These are phyloP conservation scores for Tetramorium alpestre DNA, from an alignment of 1,140 invertebrate species.

Conservation along the genomic window DNA sequence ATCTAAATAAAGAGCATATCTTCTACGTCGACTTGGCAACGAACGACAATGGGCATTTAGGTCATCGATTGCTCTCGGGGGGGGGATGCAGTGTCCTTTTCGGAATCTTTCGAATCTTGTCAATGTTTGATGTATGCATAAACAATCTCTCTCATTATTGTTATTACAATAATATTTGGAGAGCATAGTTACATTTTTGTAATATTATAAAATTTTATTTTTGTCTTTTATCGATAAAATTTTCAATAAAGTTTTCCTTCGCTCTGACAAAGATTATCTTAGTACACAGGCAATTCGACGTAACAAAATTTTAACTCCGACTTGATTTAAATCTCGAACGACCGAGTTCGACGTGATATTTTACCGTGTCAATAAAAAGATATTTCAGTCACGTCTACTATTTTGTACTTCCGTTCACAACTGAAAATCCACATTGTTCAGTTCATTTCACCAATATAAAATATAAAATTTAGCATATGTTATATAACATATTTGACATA, in stretches of 20 bases:
- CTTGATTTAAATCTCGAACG: conserved; percentile 24
- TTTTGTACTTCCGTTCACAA: not conserved
- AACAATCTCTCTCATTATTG: not conserved
- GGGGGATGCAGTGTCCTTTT: conserved; percentile 29
- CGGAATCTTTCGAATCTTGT: conserved; percentile 35
- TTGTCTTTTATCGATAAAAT: not conserved
- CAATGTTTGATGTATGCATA: not conserved
- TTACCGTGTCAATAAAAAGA: not conserved
- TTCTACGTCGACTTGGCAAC: conserved; percentile 62
- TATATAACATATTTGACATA: not conserved
- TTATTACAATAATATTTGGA: not conserved
- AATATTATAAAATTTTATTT: not conserved
- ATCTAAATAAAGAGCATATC: conserved; percentile 45
- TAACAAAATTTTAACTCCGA: conserved; percentile 25
- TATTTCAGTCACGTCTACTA: not conserved
- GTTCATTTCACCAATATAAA: not conserved
- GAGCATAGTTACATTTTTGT: not conserved
- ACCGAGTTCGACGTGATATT: conserved; percentile 10
- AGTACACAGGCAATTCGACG: not conserved
- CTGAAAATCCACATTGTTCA: not conserved
- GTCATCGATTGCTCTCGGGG: conserved; percentile 65
- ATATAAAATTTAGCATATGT: not conserved
- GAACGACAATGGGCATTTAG: conserved; percentile 63
- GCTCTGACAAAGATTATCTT: not conserved
- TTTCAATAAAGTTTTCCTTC: not conserved